Base-by-base conservation (phyloP, 1,140 invertebrate genomes). In the Drosophila sechellia region DNA sequence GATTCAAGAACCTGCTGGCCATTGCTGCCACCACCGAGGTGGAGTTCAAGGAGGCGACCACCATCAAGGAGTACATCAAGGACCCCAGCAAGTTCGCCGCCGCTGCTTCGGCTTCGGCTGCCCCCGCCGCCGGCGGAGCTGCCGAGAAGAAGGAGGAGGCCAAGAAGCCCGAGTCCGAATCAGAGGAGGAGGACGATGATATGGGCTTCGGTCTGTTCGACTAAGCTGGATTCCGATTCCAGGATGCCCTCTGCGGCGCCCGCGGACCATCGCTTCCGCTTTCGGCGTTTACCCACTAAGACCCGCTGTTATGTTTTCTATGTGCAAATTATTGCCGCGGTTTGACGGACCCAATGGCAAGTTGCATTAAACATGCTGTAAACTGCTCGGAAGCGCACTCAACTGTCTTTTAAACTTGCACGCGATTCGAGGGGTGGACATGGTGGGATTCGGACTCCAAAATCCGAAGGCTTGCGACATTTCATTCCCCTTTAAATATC, bases 141-240 rank as follows among this genome's bases (percentile, higher is more conserved):
- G 93, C 93, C 59, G 94, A 94, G 76, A 95, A 93, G 71, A 95
- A 94, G 93, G 95, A 94, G 91, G 95, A 96, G 81, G 95, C 96
- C 72, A 96, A 97, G 93, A 96, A 97, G 91, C 95, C 96, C 92
- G 95, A 96, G 71, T 95, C 95, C 71, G 95, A 97, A 87, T 96
- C 96, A 78, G 95, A 95, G 31, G 97, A 97, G 81, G 97, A 97
- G 86, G 98, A 98, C 92, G 98, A 99, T 86, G 98, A 98, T 92
- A 98, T 99, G 97, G 98, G 98, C 90, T 98, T 98, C 92, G 97
- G 97, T 93, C 95, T 99, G 12, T 99, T 98, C 91, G 98, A 98
- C 93, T 98, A 98, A 95, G 79, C 53, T 45, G 39, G 43, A 45
- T 34, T 35, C 37, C 15, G 13, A 11, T 42, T 12, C 49, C 4